phyloP scores from a whole-genome alignment of 2,888 invertebrate species.

The Arge pagana region DNA sequence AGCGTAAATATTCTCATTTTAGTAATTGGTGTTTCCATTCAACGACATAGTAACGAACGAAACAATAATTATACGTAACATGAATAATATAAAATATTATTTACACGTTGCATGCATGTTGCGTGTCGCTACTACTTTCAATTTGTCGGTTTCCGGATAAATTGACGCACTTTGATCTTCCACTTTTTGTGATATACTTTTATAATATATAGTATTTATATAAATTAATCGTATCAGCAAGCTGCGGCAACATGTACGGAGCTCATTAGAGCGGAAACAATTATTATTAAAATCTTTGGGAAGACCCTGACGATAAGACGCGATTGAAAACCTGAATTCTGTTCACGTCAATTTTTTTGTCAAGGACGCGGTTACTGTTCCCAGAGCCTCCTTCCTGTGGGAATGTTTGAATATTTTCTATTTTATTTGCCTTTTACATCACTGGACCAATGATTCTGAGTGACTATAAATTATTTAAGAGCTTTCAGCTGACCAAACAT shows the following conservation, averaged over 20 bases:
- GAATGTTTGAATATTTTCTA: slow-evolving; percentile 49
- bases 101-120: too few species aligned
- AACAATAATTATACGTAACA: too few species aligned
- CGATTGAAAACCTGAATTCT: slow-evolving; percentile 49
- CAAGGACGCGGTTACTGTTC: slow-evolving; percentile 42
- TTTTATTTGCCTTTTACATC: slow-evolving; percentile 36
- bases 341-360: slow-evolving; percentile 41
- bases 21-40: too few species aligned
- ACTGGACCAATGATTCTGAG: slow-evolving; percentile 31
- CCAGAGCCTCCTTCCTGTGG: slow-evolving; percentile 41
- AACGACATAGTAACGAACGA: too few species aligned
- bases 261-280: slow-evolving; percentile 5
- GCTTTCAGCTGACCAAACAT: slow-evolving; percentile 33
- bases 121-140: too few species aligned
- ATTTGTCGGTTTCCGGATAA: too few species aligned
- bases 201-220: too few species aligned
- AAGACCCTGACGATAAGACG: slow-evolving; percentile 51
- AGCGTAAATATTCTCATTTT: too few species aligned
- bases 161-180: too few species aligned
- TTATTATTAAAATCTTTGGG: slow-evolving; percentile 39
- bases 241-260: neutral
- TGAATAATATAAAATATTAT: too few species aligned
- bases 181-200: neutral
- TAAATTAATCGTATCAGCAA: neutral
- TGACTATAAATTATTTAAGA: slow-evolving; percentile 37